Base-by-base conservation (phyloP, 2,113 vertebrate species). In the Heterotis niloticus region DNA sequence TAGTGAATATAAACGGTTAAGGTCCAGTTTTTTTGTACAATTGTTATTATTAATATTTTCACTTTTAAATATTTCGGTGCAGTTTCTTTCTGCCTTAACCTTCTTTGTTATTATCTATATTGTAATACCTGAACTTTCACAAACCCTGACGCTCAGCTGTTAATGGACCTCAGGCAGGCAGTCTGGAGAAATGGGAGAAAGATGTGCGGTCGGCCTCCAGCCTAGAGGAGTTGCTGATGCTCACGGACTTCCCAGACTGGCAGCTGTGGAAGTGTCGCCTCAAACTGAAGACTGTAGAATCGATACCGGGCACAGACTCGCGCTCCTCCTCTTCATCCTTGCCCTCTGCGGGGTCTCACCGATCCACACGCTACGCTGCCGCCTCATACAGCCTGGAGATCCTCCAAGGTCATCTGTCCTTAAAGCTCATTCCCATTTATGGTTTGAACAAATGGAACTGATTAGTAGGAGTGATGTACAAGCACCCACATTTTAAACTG, bases 201-300 rank as follows among this genome's bases (percentile, higher is more conserved):
- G 92, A 94, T 74, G 93, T 99, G 23, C 91, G 94, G 23, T 94
- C 94, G 0, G 94, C 95, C 77, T 94, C 95, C 5, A 97, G 94
- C 78, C 88, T 99, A 80, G 96, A 98, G 65, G 95, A 99, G 80
- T 86, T 99, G 62, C 94, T 99, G 71, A 91, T 87, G 76, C 91
- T 97, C 66, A 93, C 95, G 1, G 93, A 98, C 80, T 96, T 96
- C 4, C 95, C 95, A 7, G 96, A 98, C 88, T 96, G 96, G 95
- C 97, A 98, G 90, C 83, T 98, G 82, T 99, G 96, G 97, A 94
- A 94, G 80, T 98, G 96, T 90, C 91, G 95, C 11, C 84, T 96
- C 80, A 94, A 94, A 76, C 91, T 97, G 66, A 95, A 95, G 85
- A 91, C 91, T 72, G 79, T 92, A 9, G 88, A 92, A 11, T 70